These are phyloP conservation scores for Bostrychus sinensis DNA, from an alignment of 2,113 vertebrate genomes.

Conservation along the genomic window DNA sequence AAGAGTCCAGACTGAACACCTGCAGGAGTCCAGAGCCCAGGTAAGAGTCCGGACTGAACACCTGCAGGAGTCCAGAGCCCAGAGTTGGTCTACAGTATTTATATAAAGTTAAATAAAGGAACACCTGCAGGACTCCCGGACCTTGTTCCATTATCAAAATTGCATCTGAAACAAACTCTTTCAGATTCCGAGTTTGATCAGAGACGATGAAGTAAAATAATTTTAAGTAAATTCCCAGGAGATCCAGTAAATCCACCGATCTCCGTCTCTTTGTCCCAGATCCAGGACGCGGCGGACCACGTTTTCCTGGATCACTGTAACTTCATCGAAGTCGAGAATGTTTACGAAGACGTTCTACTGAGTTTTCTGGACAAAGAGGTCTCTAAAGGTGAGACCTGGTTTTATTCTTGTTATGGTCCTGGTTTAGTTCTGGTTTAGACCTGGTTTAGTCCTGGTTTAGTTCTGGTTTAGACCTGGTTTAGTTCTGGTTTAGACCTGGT, in stretches of 20 bases:
- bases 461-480: not conserved
- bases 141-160: no score
- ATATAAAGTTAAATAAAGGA: no score
- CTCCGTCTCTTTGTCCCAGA: slow-evolving; percentile 50
- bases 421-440: not conserved
- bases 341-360: slow-evolving; percentile 89
- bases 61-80: not conserved
- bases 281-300: slow-evolving; percentile 85
- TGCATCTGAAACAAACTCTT: no score
- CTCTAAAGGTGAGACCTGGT: slow-evolving; percentile 81
- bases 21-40: slow-evolving; percentile 60
- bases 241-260: no score
- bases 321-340: slow-evolving; percentile 89
- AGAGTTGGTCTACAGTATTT: no score
- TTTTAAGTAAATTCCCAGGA: no score
- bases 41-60: slow-evolving; percentile 28
- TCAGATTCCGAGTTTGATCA: no score
- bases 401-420: not conserved
- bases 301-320: slow-evolving; percentile 85
- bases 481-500: not conserved
- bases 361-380: slow-evolving; percentile 85
- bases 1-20: not conserved
- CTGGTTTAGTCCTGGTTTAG: not conserved
- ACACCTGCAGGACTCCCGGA: not conserved
- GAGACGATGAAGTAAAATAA: no score